Conservation (phyloP, 2,888 invertebrate species). For the Himalopsyche kuldschensis region DNA sequence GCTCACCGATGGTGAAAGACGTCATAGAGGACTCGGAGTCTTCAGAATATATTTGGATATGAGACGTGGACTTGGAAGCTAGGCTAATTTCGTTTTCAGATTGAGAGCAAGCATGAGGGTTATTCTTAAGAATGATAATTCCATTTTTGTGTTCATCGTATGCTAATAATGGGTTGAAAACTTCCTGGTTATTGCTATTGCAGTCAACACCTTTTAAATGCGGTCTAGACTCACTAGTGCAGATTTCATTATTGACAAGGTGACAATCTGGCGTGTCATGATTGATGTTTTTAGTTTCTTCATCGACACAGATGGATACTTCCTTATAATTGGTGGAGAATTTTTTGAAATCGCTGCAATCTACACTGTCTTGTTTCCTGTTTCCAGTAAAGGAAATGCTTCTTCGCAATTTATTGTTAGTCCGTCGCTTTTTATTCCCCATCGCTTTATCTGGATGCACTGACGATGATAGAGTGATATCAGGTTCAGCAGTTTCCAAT, state of each 20-base stretch:
- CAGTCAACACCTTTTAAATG: conserved; percentile 4
- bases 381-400: conserved; percentile 60
- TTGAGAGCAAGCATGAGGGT: neutral
- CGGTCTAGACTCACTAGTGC: neutral
- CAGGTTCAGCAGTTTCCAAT: conserved; percentile 45
- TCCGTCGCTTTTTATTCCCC: conserved; percentile 53
- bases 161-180: neutral
- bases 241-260: neutral
- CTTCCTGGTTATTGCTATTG: conserved; percentile 7
- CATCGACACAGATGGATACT: neutral
- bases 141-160: neutral
- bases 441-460: conserved; percentile 49
- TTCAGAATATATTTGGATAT: neutral
- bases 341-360: conserved; percentile 2
- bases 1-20: conserved; percentile 58
- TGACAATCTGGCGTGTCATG: neutral
- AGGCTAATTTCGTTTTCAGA: neutral
- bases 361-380: conserved; percentile 34
- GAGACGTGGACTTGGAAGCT: neutral
- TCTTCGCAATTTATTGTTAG: conserved; percentile 55
- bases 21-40: neutral
- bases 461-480: conserved; percentile 43
- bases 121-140: neutral
- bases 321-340: neutral
- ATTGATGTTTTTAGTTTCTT: neutral